These are phyloP conservation scores for Polypedilum pembai DNA, from an alignment of 1,140 invertebrate species.

Conservation along the genomic window DNA sequence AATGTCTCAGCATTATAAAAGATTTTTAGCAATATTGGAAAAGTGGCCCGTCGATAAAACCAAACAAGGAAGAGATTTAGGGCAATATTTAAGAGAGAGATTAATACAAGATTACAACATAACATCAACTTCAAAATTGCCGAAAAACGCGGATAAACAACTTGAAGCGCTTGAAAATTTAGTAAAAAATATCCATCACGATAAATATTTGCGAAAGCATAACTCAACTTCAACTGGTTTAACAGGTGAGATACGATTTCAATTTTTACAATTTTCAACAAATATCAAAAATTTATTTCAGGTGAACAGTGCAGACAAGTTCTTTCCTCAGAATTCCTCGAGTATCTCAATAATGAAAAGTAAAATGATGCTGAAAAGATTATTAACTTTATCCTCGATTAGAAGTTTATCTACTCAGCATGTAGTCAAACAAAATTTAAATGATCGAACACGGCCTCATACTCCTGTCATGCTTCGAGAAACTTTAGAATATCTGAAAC, in stretches of 20 bases:
- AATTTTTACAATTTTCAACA: background rate
- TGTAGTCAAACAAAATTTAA: background rate
- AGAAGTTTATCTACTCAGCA: constrained; percentile 32
- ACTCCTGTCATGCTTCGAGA: constrained; percentile 64
- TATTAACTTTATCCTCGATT: constrained; percentile 30
- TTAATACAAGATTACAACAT: constrained; percentile 57
- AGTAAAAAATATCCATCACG: constrained; percentile 59
- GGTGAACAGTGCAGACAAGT: constrained; percentile 61
- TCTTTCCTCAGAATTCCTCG: constrained; percentile 61
- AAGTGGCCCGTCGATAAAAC: constrained; percentile 68
- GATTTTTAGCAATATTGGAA: constrained; percentile 65
- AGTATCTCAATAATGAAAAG: constrained; percentile 51
- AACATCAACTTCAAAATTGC: constrained; percentile 48
- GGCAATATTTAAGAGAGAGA: constrained; percentile 61
- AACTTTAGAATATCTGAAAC: constrained; percentile 59
- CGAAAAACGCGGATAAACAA: constrained; percentile 55
- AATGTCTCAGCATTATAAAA: constrained; percentile 61
- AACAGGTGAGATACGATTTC: constrained; percentile 34
- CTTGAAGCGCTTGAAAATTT: constrained; percentile 61
- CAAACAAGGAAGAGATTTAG: constrained; percentile 71
- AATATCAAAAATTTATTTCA: background rate
- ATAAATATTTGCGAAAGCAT: constrained; percentile 52
- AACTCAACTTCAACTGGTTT: constrained; percentile 60
- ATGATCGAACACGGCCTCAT: constrained; percentile 44
- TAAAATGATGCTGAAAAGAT: constrained; percentile 38